These are phyloP conservation scores for Sphaerophoria rueppellii DNA, from an alignment of 2,888 invertebrate species.

Conservation along the genomic window DNA sequence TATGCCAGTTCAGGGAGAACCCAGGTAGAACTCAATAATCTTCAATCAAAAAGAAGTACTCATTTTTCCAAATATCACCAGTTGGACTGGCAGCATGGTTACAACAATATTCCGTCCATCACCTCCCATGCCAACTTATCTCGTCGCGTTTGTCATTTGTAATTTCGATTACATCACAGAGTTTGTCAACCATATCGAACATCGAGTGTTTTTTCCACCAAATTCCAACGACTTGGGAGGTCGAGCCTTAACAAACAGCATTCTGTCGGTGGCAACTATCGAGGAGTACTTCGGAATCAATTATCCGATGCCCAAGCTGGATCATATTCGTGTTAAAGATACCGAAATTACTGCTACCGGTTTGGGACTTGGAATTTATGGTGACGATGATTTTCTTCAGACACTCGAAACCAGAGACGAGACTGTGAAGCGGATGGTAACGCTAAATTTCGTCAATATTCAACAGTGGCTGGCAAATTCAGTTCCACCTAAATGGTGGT, in stretches of 20 bases:
- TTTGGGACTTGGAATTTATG: conserved; percentile 93
- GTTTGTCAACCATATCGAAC: conserved; percentile 78
- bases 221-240: conserved; percentile 75
- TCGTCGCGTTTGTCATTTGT: conserved; percentile 92
- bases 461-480: conserved; percentile 93
- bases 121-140: conserved; percentile 89
- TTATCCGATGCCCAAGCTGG: conserved; percentile 91
- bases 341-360: conserved; percentile 95
- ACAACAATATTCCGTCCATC: conserved; percentile 83
- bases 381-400: conserved; percentile 71
- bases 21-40: conserved; percentile 36
- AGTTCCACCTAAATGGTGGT: conserved; percentile 88
- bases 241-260: conserved; percentile 77
- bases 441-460: conserved; percentile 84
- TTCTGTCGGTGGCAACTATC: conserved; percentile 76
- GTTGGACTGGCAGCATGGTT: conserved; percentile 69
- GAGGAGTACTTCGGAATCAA: conserved; percentile 89
- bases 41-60: not conserved
- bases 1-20: conserved; percentile 77
- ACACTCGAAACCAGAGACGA: conserved; percentile 79
- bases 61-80: not conserved
- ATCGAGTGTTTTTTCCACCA: conserved; percentile 78
- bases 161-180: conserved; percentile 82
- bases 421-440: conserved; percentile 80
- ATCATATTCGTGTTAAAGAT: conserved; percentile 93